Conservation (phyloP, 2,113 vertebrate genomes). For the Caretta caretta region DNA sequence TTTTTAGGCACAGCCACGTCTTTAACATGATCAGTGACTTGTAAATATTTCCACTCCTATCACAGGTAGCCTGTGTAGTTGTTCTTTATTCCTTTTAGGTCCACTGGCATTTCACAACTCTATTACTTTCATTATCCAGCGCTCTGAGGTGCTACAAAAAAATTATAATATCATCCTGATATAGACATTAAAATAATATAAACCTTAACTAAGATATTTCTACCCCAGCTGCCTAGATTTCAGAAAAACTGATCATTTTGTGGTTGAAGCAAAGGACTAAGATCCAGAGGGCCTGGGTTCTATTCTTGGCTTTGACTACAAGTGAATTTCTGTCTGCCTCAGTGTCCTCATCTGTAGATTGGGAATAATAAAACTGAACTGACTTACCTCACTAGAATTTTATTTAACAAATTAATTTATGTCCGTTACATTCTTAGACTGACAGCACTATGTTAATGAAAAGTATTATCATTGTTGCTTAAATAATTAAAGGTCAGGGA, state of each 20-base stretch:
- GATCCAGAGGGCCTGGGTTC: background rate
- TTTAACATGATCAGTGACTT: background rate
- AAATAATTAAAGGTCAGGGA: slow-evolving; percentile 53
- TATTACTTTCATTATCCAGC: background rate
- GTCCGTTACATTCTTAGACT: background rate
- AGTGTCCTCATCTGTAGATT: slow-evolving; percentile 24
- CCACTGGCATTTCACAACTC: background rate
- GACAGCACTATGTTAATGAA: slow-evolving; percentile 12
- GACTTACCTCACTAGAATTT: background rate
- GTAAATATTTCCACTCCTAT: background rate
- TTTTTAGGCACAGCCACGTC: rapidly evolving
- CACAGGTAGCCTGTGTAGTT: background rate
- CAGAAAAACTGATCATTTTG: background rate
- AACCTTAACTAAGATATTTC: background rate
- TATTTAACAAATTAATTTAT: background rate
- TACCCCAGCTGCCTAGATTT: background rate
- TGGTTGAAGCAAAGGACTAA: background rate
- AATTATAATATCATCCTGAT: background rate
- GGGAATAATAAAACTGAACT: background rate
- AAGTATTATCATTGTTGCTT: slow-evolving; percentile 49
- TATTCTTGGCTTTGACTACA: background rate
- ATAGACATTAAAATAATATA: background rate
- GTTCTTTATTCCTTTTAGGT: background rate
- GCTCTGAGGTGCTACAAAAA: background rate
- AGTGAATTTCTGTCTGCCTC: background rate